Base-by-base conservation (phyloP, 2,113 vertebrate species). In the Ciconia stormi region DNA sequence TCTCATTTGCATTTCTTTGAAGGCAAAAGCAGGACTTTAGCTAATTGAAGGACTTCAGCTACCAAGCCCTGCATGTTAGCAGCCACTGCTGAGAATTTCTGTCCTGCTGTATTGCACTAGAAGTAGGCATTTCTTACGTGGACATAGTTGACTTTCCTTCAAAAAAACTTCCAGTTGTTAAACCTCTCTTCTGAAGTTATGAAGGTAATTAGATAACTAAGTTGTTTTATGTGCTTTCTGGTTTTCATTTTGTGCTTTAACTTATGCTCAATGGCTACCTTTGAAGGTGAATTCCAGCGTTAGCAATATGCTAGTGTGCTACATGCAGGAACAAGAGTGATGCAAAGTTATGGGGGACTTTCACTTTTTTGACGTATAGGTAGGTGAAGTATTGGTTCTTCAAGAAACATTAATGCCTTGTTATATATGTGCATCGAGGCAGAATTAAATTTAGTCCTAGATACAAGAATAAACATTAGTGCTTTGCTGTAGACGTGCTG, bases 401-500 rank as follows among this genome's bases (percentile, higher is more conserved):
- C n/a, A 78, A 71, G 82, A 76, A 84, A 52, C 25, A 12, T 63
- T 91, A 71, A 50, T 89, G 80, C 38, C 44, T 89, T 71, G 80
- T 95, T 95, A 69, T 36, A 15, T 84, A 8, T 56, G 58, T 93
- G 66, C 77, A 50, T 72, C 0, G 27, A 87, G 69, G 87, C 81
- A 79, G 89, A 96, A 85, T 79, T 86, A 70, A 91, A 82, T 80
- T 83, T 89, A 92, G 70, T 74, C 65, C 83, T 76, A 79, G 56
- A 47, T 89, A 65, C 73, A 65, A 71, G 89, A 93, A 87, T 84
- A 96, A 92, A 93, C 72, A 81, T 77, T 46, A 81, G n/a, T 81
- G 82, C 92, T 96, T 90, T 92, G 79, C 82, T 90, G 26, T 34
- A 86, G 86, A 83, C 2, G 0, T 81, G 82, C 78, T 71, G 82